phyloP scores from a whole-genome alignment of 2,113 vertebrate genomes.

The Hepsetus odoe region DNA sequence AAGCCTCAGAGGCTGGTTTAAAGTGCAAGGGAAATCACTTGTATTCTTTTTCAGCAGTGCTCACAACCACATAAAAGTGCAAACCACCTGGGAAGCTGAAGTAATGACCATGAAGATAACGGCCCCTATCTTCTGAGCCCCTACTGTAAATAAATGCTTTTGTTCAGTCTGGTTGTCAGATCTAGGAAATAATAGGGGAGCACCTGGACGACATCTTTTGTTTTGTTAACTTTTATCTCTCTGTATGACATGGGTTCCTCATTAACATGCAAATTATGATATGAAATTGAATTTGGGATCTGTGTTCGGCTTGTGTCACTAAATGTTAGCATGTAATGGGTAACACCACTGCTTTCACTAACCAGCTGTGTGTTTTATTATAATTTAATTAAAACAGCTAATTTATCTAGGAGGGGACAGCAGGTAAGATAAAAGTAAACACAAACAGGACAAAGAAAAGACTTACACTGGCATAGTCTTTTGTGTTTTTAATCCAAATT shows the following conservation, averaged over 20 bases:
- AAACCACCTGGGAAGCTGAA: neutral
- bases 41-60: neutral
- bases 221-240: neutral
- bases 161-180: neutral
- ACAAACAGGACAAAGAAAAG: no score
- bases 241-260: neutral
- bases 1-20: slow-evolving; percentile 1
- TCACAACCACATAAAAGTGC: slow-evolving; percentile 31
- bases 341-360: no score
- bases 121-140: neutral
- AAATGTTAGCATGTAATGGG: no score
- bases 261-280: no score
- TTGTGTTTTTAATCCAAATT: no score
- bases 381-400: no score
- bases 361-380: no score
- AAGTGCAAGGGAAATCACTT: slow-evolving; percentile 1
- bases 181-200: neutral
- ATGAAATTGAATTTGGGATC: no score
- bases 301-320: no score
- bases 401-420: no score
- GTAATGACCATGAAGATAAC: slow-evolving; percentile 6
- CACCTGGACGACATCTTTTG: neutral
- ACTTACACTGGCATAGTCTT: no score
- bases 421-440: no score
- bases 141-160: neutral